A percentile compares a stretch with the other conserved stretches of the same genome.
These are phyloP conservation scores for Centropristis striata DNA, from an alignment of 2,113 vertebrate species.

Conservation along the genomic window DNA sequence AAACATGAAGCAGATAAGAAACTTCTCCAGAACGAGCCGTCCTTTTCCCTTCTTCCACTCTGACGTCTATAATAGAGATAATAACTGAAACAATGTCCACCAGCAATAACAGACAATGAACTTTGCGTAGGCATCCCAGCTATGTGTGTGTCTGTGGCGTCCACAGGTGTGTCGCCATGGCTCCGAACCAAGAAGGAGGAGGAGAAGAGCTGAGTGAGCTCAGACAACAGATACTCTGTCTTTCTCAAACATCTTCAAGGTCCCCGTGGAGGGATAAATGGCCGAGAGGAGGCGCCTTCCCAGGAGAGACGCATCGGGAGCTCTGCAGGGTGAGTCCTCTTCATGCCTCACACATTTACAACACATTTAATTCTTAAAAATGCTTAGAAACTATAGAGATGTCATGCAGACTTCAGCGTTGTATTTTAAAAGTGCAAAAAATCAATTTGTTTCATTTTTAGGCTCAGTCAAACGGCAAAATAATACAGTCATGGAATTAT, in stretches of 20 bases:
- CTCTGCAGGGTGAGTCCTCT: constrained; percentile 82
- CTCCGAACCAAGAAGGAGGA: constrained; percentile 72
- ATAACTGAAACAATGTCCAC: constrained; percentile 58
- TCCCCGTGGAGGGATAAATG: constrained; percentile 90
- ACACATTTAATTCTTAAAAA: background rate
- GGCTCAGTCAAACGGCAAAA: too few relatives aligned
- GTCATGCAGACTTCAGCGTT: fast-evolving
- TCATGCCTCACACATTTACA: background rate
- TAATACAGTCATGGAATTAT: too few relatives aligned
- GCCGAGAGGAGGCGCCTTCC: constrained; percentile 64
- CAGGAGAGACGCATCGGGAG: constrained; percentile 68
- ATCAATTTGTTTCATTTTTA: constrained; percentile 9
- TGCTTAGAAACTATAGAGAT: background rate
- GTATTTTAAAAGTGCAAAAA: background rate
- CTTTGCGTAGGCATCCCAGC: constrained; percentile 42
- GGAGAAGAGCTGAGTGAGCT: constrained; percentile 81
- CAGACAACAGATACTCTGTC: constrained; percentile 88
- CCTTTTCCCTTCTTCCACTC: constrained; percentile 74
- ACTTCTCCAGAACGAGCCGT: constrained; percentile 86
- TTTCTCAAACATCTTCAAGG: constrained; percentile 92
- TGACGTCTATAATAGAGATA: constrained; percentile 84
- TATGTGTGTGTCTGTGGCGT: constrained; percentile 17
- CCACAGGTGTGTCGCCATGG: constrained; percentile 87
- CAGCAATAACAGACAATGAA: constrained; percentile 54
- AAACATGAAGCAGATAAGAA: constrained; percentile 85